Evolutionary conservation across 2,797 vertebrate species (phyloP), one percentile per base, ranked within the genome.

Genomic region (Percopsis omiscomaycus): DNA sequence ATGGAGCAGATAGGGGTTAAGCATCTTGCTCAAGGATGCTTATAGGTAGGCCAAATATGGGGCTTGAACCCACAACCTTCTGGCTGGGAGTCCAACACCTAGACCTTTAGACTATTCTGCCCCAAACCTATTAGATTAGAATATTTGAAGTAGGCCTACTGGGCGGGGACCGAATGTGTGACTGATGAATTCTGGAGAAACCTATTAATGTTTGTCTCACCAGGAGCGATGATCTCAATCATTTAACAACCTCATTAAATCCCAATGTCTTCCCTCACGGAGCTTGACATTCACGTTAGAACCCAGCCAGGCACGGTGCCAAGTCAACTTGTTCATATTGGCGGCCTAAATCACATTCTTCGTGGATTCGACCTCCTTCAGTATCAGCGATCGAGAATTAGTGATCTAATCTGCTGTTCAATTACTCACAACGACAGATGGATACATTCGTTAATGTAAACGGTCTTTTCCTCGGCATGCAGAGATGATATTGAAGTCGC

Each of bases 401-500:
- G 64, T 1, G 0, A 70, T 81, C 51, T 78, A 77, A 84, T 84
- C 69, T 71, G 55, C 12, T 46, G 37, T 79, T 80, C 59, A 79
- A 73, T 83, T 75, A 55, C 69, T 81, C 70, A 58, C 48, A 58
- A 74, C 74, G 58, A 72, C 76, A 84, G 78, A 80, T 75, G 71
- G 66, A 51, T 56, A 5, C 61, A 81, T 88, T 74, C 78, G 66
- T 78, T 71, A 78, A 45, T 16, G 32, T 14, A 22, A 66, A 22
- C 63, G 44, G 51, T 66, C 42, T 68, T 71, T 65, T 55, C 60
- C 37, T 8, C 52, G 15, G 45, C 1, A 0, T 30, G 3, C 61
- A 10, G 57, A 67, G 60, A 63, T n/a, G 37, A 73, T 54, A 78
- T 74, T 80, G 1, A 16, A 66, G 37, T 51, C 56, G 63, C 72